Percentiles rank a stretch among this genome's conserved stretches.
phyloP scores from a whole-genome alignment of 2,888 invertebrate species.

The Osmoderma eremita region DNA sequence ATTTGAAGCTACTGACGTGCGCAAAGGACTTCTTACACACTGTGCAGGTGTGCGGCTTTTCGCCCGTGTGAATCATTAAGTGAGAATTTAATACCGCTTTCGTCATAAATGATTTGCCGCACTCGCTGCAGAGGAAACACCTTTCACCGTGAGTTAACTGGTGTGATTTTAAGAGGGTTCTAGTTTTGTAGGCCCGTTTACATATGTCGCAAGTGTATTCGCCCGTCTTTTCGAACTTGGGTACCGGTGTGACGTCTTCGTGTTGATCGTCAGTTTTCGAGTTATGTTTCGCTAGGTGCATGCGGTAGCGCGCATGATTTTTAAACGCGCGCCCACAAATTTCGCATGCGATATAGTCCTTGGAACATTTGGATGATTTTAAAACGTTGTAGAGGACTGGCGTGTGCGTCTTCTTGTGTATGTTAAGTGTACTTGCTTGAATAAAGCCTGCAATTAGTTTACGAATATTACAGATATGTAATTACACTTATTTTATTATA shows the following conservation, averaged over 20 bases:
- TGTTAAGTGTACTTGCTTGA: constrained; percentile 38
- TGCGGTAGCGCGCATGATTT: constrained; percentile 37
- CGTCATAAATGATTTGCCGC: constrained; percentile 44
- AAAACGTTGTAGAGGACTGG: not conserved
- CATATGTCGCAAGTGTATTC: constrained; percentile 43
- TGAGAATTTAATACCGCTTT: constrained; percentile 40
- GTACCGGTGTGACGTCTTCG: not conserved
- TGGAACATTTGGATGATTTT: not conserved
- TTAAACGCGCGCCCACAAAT: constrained; percentile 44
- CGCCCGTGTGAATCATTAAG: constrained; percentile 54
- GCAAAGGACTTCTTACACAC: constrained; percentile 56
- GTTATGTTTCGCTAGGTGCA: constrained; percentile 37
- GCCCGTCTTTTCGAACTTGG: not conserved
- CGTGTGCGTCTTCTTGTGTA: constrained; percentile 35
- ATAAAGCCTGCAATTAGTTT: constrained; percentile 41
- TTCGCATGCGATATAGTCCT: constrained; percentile 38
- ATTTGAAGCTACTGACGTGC: constrained; percentile 54
- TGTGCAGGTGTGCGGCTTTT: constrained; percentile 55
- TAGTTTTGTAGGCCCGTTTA: constrained; percentile 38
- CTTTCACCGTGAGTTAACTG: constrained; percentile 41
- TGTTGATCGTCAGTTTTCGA: not conserved
- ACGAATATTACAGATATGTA: too few species aligned
- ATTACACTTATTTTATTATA: too few species aligned
- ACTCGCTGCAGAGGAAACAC: constrained; percentile 42
- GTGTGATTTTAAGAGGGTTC: constrained; percentile 45